Percentiles rank a stretch among this genome's conserved stretches.
Conservation (phyloP, 2,888 invertebrate species). For the Altica lythri region DNA sequence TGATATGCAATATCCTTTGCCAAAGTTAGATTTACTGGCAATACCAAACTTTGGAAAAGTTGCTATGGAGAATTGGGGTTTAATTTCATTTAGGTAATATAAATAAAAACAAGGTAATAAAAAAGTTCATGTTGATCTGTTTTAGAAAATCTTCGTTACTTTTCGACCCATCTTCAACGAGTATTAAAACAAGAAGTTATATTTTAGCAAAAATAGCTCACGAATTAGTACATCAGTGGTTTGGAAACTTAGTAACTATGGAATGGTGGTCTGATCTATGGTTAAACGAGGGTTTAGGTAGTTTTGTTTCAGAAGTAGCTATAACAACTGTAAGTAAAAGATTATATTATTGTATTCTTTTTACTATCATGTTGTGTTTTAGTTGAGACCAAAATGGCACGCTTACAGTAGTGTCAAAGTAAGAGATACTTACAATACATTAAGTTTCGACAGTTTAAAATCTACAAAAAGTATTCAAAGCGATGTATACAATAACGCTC, state of each 20-base stretch:
- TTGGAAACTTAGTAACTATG: constrained; percentile 72
- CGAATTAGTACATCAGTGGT: constrained; percentile 78
- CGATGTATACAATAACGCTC: constrained; percentile 59
- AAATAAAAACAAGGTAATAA: background rate
- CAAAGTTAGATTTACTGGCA: constrained; percentile 64
- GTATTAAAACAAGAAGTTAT: constrained; percentile 51
- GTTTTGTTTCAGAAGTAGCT: constrained; percentile 63
- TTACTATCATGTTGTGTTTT: constrained; percentile 30
- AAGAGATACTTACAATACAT: constrained; percentile 61
- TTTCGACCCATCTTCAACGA: constrained; percentile 59
- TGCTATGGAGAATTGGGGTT: constrained; percentile 65
- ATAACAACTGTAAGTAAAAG: constrained; percentile 59
- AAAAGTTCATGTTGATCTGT: background rate
- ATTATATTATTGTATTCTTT: background rate
- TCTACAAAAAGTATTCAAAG: constrained; percentile 63
- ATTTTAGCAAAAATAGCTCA: constrained; percentile 65
- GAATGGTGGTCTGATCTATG: constrained; percentile 74
- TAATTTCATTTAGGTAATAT: constrained; percentile 62
- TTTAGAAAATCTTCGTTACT: constrained; percentile 65
- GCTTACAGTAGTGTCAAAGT: constrained; percentile 61
- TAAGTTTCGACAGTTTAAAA: constrained; percentile 62
- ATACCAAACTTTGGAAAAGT: constrained; percentile 63
- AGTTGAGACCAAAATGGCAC: constrained; percentile 65
- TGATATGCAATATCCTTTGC: constrained; percentile 59
- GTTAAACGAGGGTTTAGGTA: constrained; percentile 78